Evolutionary conservation across 2,113 vertebrate species (phyloP), one percentile per base, ranked within the genome.

Genomic region (Sceloporus tristichus): DNA sequence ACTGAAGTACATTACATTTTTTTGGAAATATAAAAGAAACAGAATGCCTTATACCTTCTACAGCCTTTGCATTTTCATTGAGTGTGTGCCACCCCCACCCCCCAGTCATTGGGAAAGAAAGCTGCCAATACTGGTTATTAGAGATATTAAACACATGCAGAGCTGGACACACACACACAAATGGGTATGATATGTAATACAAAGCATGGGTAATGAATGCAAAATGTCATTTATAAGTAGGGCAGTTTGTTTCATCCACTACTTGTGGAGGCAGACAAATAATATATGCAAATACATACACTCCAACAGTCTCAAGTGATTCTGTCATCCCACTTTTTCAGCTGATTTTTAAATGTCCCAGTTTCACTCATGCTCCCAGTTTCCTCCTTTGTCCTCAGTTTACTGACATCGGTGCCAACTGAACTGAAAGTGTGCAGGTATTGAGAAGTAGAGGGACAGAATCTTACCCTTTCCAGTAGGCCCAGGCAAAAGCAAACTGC

Each of bases 51-150:
- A 11, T 23, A 16, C 1, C 5, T 54, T 8, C 4, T 48, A 0
- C 54, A 77, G 48, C 0, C 0, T 0, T 1, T 79, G 68, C 40
- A 6, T 82, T 88, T 89, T 74, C 87, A 18, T 53, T 5, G 38
- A 53, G 0, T 0, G 0, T 18, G 5, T 71, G 29, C 48, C 21
- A 70, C 48, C 71, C 78, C 48, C 34, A 34, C 3, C 14, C 13
- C 21, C 10, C 11, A 40, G 0, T 7, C 18, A 68, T 38, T 84
- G 0, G 0, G 14, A 54, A 70, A n/a, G 13, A 34, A 68, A 68
- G 27, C 59, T 66, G 16, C 3, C 34, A 77, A 76, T 42, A 85
- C 21, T 29, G 65, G 54, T 29, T 48, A 38, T 25, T 70, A 68
- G 18, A 38, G 3, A 0, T 19, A 38, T 29, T 38, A 83, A 9